Conservation (phyloP, 23 tunicate genomes). For the Clavelina lepadiformis region DNA sequence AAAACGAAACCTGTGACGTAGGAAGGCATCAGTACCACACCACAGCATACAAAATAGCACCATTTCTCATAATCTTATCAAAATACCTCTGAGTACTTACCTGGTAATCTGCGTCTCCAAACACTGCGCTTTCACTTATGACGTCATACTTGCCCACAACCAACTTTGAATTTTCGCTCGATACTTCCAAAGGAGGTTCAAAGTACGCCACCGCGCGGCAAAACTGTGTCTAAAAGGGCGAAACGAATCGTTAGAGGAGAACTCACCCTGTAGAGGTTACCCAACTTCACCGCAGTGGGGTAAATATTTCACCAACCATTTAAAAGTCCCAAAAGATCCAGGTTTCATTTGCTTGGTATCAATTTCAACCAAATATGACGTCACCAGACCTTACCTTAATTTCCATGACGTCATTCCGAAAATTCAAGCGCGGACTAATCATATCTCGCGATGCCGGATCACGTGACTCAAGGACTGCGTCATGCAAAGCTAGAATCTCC, state of each 20-base stretch:
- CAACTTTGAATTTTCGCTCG: constrained; percentile 2
- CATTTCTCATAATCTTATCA: too few relatives aligned
- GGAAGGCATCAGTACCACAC: not conserved
- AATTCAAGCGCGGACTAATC: constrained; percentile 5
- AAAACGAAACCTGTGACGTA: not conserved
- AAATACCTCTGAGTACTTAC: too few relatives aligned
- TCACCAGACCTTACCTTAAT: constrained; percentile 3
- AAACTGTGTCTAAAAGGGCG: constrained; percentile 16
- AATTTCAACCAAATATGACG: too few relatives aligned
- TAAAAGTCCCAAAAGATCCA: too few relatives aligned
- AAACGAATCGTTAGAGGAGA: too few relatives aligned
- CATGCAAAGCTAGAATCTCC: constrained; percentile 8
- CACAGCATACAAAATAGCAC: too few relatives aligned
- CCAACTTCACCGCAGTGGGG: too few relatives aligned
- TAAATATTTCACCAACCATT: too few relatives aligned
- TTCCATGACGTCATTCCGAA: not conserved
- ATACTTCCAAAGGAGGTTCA: constrained; percentile 6
- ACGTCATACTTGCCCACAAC: constrained; percentile 6
- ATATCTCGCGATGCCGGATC: not conserved
- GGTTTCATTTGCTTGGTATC: too few relatives aligned
- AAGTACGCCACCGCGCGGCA: constrained; percentile 1
- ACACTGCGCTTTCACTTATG: not conserved
- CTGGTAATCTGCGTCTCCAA: constrained; percentile 4
- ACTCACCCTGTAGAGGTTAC: too few relatives aligned
- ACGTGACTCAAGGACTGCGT: not conserved